Conservation (phyloP, 2,113 vertebrate species). For the Myrmecophaga tridactyla region DNA sequence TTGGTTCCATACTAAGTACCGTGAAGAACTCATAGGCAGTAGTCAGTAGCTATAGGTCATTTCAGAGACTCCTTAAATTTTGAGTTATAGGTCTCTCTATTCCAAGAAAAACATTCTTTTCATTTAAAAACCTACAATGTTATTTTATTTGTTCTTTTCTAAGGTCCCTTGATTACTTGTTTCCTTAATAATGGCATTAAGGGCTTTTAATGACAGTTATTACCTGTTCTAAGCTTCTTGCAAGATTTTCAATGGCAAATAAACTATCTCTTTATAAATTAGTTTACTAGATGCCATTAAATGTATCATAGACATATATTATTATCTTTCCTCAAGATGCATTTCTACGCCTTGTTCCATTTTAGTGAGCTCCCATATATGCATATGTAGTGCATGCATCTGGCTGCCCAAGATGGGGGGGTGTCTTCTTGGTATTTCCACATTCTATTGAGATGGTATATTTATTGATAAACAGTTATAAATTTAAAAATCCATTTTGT, state of each 20-base stretch:
- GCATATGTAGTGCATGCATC: not conserved
- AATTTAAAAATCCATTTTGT: constrained; percentile 1
- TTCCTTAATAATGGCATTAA: not conserved
- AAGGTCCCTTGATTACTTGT: not conserved
- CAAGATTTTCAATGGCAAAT: not conserved
- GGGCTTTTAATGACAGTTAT: not conserved
- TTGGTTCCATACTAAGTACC: not conserved
- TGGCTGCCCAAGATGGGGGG: not conserved
- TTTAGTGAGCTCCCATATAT: not conserved
- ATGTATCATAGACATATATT: not conserved
- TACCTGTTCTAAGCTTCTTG: not conserved
- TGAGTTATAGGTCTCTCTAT: not conserved
- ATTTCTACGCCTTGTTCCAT: not conserved
- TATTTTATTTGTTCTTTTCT: constrained; percentile 15
- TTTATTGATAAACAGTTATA: not conserved
- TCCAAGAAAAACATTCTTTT: not conserved
- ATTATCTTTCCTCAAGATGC: not conserved
- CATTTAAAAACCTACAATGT: not conserved
- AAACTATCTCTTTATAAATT: constrained; percentile 17
- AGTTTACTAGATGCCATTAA: not conserved
- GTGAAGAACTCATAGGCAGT: not conserved
- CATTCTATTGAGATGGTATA: not conserved
- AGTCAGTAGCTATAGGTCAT: not conserved
- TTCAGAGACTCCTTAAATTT: constrained; percentile 15
- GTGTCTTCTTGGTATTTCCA: not conserved